A percentile compares a stretch with the other conserved stretches of the same genome.
Evolutionary conservation across 2,113 vertebrate species (phyloP).

Genomic region (Acrocephalus arundinaceus): DNA sequence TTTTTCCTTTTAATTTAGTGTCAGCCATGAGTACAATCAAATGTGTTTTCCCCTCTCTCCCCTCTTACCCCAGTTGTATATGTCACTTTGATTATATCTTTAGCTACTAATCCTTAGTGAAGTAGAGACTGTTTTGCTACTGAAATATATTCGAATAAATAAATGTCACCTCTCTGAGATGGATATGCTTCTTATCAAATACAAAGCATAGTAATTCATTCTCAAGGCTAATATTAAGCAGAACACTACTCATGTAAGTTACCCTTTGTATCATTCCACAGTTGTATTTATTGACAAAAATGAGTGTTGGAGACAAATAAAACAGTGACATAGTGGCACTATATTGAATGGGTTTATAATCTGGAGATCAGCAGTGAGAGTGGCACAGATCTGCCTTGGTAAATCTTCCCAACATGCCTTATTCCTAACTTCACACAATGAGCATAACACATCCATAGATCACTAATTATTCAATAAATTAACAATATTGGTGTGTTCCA

Average conservation of each 20-base stretch:
- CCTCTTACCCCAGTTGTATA: background rate
- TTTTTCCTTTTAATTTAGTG: background rate
- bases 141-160: background rate
- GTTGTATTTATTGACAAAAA: background rate
- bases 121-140: background rate
- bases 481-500: background rate
- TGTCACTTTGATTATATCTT: background rate
- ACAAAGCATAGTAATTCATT: background rate
- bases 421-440: background rate
- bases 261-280: background rate
- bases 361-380: background rate
- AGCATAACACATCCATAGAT: fast-evolving
- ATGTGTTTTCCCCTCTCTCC: background rate
- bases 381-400: background rate
- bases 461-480: background rate
- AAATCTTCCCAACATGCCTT: fast-evolving
- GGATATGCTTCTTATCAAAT: background rate
- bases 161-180: background rate
- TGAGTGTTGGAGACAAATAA: background rate
- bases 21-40: background rate
- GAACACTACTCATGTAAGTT: background rate
- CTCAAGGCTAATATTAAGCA: background rate
- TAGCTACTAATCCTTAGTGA: background rate
- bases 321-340: background rate
- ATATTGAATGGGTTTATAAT: background rate